Conservation (phyloP, 2,113 vertebrate species). For the Poicephalus gulielmi region DNA sequence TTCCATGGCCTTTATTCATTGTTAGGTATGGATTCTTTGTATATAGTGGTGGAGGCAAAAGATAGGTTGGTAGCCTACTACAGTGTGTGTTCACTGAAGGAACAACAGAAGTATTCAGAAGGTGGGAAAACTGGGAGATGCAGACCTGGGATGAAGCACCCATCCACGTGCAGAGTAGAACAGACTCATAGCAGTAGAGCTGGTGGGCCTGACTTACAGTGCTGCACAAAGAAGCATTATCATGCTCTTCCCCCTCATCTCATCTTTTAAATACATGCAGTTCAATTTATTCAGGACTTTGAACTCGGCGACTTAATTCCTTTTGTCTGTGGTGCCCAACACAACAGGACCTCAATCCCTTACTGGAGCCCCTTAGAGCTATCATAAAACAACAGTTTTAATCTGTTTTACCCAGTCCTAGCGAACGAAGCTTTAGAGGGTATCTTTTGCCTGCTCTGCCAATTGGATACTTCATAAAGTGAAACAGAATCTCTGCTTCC, state of each 20-base stretch:
- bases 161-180: not conserved
- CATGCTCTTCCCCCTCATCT: not conserved
- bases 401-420: conserved; percentile 11
- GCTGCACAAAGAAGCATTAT: not conserved
- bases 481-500: conserved; percentile 56
- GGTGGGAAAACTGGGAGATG: not conserved
- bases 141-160: not conserved
- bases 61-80: not conserved
- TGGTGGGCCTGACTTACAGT: not conserved
- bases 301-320: not conserved
- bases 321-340: not conserved
- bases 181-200: not conserved
- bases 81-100: not conserved
- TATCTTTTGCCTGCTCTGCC: conserved; percentile 45
- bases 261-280: not conserved
- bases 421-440: conserved; percentile 32
- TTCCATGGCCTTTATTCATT: not conserved
- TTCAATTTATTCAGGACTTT: not conserved
- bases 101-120: not conserved
- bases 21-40: not conserved
- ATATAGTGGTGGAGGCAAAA: not conserved
- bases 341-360: not conserved
- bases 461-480: conserved; percentile 58
- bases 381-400: not conserved
- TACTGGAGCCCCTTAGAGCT: not conserved